Evolutionary conservation across 2,888 invertebrate genomes (phyloP), one percentile per base, ranked within the genome.

Genomic region (Encarsia formosa): DNA sequence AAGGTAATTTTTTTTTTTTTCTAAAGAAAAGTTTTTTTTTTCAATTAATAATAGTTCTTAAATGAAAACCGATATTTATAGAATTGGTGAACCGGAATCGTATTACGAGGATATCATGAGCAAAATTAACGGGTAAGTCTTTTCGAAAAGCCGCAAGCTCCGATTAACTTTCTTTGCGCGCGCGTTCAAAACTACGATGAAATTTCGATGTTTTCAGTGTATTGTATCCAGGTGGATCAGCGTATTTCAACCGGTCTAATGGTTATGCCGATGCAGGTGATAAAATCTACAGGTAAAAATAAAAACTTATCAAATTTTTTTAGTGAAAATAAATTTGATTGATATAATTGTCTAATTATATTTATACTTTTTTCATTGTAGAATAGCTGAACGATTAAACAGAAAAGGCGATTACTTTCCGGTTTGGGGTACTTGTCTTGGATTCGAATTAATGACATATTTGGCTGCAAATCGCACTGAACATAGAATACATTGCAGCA

Each of bases 391-490:
- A 52, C 68, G 81, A 66, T 71, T 85, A 50, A 91, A 92, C 66
- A 75, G 83, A 2, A 73, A 77, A 1, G 88, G 87, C 1, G 81
- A 83, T 46, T 85, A 86, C 65, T 91, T 92, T 69, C 94, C 95
- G 0, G 71, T 96, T 38, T 89, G 89, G 80, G 94, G 91, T 0
- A 92, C 87, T 1, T 95, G 95, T 65, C 79, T 93, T 26, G 95
- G 95, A 19, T 90, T 92, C 74, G 88, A 96, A 68, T 76, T 91
- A 22, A 70, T 92, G 38, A 78, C 86, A 9, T 83, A 83, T 56
- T 73, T 87, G 2, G 82, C 79, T 20, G 76, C 81, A 2, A 73
- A 79, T 44, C 73, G 75, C 4, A 63, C 64, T 3, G 84, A 88
- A 52, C 80, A 84, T 46, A 77, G 91, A 52, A 75, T 76, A 2